Conservation (phyloP, 2,113 vertebrate species). For the Xiphias gladius region DNA sequence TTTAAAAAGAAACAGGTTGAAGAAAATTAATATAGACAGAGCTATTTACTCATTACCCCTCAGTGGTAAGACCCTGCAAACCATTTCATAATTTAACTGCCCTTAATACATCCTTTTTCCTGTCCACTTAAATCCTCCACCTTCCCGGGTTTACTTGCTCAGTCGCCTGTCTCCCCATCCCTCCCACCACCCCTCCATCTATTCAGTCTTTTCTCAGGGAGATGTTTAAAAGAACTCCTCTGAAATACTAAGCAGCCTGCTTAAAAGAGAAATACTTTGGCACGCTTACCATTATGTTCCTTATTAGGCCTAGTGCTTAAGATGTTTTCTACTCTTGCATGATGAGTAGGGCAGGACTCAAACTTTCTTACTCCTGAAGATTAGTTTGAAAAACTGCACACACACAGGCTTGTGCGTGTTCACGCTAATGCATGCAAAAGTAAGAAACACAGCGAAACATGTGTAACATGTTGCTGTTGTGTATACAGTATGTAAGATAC, state of each 20-base stretch:
- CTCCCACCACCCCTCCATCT: constrained; percentile 26
- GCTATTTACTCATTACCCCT: constrained; percentile 72
- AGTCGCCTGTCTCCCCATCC: constrained; percentile 12
- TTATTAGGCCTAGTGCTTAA: constrained; percentile 21
- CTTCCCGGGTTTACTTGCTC: constrained; percentile 30
- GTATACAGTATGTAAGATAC: not conserved
- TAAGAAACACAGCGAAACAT: too few relatives aligned
- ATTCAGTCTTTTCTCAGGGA: constrained; percentile 36
- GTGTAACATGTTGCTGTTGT: not conserved
- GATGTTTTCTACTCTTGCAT: not conserved
- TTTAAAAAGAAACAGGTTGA: constrained; percentile 57
- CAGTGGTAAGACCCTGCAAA: constrained; percentile 42
- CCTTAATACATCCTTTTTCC: constrained; percentile 53
- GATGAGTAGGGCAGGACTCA: not conserved
- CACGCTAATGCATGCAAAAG: too few relatives aligned
- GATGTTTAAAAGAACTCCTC: constrained; percentile 51
- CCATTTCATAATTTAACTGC: constrained; percentile 50
- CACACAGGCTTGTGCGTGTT: not conserved
- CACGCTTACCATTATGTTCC: constrained; percentile 16
- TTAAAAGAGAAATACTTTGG: constrained; percentile 31
- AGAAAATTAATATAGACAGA: constrained; percentile 74
- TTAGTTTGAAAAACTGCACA: not conserved
- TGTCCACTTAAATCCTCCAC: constrained; percentile 55
- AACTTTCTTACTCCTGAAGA: constrained; percentile 9
- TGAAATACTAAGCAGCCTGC: constrained; percentile 61